These are phyloP conservation scores for Sebastes hubbsi DNA, from an alignment of 2,797 vertebrate species.

Conservation along the genomic window DNA sequence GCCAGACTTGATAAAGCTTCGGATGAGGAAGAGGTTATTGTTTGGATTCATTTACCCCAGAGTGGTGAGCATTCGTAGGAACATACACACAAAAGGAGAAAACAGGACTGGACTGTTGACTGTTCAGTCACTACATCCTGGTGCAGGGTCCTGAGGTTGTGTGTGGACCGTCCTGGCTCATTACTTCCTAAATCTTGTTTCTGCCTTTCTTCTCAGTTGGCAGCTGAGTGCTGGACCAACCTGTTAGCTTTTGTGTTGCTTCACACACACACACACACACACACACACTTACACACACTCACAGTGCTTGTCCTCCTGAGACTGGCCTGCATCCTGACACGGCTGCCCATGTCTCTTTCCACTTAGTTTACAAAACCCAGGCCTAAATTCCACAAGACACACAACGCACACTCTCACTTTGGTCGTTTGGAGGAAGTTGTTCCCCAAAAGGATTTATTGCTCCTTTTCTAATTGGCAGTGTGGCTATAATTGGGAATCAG, in stretches of 20 bases:
- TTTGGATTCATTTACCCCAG: constrained; percentile 20
- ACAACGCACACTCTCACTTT: constrained; percentile 26
- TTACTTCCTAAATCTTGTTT: constrained; percentile 66
- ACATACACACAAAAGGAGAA: constrained; percentile 24
- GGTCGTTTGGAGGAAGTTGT: constrained; percentile 48
- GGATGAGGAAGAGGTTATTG: constrained; percentile 26
- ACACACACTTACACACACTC: constrained; percentile 19
- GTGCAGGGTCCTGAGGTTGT: constrained; percentile 20
- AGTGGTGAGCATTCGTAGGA: constrained; percentile 1
- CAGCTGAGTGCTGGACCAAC: constrained; percentile 69
- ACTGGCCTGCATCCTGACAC: constrained; percentile 62
- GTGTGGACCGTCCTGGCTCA: constrained; percentile 55
- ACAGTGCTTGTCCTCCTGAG: constrained; percentile 20
- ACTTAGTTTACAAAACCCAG: constrained; percentile 68
- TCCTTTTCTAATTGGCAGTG: constrained; percentile 44
- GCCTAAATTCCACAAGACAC: constrained; percentile 51
- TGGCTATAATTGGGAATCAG: constrained; percentile 56
- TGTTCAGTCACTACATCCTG: constrained; percentile 24
- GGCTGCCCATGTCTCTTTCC: constrained; percentile 55
- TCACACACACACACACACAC: constrained; percentile 8
- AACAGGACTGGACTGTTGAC: constrained; percentile 15
- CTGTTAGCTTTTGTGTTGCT: constrained; percentile 57
- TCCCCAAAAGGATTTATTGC: constrained; percentile 57
- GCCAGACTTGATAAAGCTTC: constrained; percentile 12
- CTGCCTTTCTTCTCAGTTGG: constrained; percentile 54